Evolutionary conservation across 2,113 vertebrate genomes (phyloP), one percentile per base, ranked within the genome.

Genomic region (Eleginops maclovinus): DNA sequence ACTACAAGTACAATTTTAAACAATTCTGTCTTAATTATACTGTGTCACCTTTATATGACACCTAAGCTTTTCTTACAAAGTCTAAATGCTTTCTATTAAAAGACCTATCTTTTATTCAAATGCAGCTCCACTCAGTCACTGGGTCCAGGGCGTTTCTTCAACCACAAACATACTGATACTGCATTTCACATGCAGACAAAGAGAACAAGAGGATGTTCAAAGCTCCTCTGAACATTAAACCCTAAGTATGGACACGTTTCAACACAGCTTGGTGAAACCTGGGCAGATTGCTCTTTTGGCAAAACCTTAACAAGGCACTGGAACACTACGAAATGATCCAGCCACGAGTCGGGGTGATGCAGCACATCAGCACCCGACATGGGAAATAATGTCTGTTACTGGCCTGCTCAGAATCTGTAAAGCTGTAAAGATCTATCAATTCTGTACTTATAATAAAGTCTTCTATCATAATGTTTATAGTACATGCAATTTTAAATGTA

Each of bases 281-380:
- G 13, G 63, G 24, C 65, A 31, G 61, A 21, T 21, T 54, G 62
- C 58, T 69, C 58, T 36, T 64, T 69, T 59, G 15, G 41, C 24
- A 24, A 19, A 78, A 21, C 26, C 46, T 16, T 65, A 54, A 70
- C 64, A 40, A 65, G 26, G 63, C 62, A 31, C 26, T 24, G 51
- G 28, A 51, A 55, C 44, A 22, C 43, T 3, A 49, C 24, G 41
- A 36, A 79, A 79, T 70, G 53, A 79, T 75, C 53, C 64, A 40
- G 44, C 13, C 12, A n/a, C n/a, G 51, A 47, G 68, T 73, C 41
- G 68, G 62, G 62, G 49, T 67, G 74, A 49, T 13, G 19, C 47
- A 49, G 67, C 49, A 14, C 46, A 54, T 70, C 80, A 50, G 43
- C 67, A 59, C 12, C 22, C 11, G 1, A 26, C 4, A 1, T 47